These are phyloP conservation scores for Pseudorhiza aurosa DNA, from an alignment of 30 jellyfish, hydroid and myxozoan species.

Conservation along the genomic window DNA sequence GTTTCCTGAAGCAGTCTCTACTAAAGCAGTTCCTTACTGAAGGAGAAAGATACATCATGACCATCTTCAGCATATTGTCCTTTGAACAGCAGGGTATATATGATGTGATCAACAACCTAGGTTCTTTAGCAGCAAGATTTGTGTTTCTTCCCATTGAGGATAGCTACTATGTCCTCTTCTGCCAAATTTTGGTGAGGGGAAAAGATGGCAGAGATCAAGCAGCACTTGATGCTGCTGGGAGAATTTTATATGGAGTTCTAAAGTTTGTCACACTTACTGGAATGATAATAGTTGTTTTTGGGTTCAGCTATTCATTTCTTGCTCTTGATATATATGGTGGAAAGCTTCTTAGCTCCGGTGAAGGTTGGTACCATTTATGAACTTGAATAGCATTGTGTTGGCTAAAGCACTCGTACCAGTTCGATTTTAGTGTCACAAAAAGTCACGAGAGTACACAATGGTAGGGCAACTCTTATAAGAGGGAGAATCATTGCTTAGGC, in stretches of 20 bases:
- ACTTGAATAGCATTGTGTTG: too few relatives aligned
- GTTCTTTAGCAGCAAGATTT: constrained; percentile 96
- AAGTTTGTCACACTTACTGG: constrained; percentile 91
- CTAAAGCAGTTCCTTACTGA: constrained; percentile 93
- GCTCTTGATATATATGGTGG: constrained; percentile 97
- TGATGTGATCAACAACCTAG: constrained; percentile 92
- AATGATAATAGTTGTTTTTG: constrained; percentile 82
- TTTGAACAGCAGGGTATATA: constrained; percentile 91
- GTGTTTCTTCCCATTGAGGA: constrained; percentile 96
- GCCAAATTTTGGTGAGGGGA: constrained; percentile 82
- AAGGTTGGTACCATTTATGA: too few relatives aligned
- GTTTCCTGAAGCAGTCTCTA: constrained; percentile 88
- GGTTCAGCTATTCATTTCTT: constrained; percentile 82
- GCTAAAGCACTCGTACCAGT: too few relatives aligned
- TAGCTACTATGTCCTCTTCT: constrained; percentile 87
- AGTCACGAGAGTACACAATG: too few relatives aligned
- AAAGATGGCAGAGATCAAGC: constrained; percentile 12
- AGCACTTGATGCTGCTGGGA: constrained; percentile 60
- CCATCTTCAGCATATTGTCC: constrained; percentile 73
- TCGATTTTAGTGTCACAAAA: too few relatives aligned
- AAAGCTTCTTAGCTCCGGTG: constrained; percentile 76
- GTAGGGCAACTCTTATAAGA: too few relatives aligned
- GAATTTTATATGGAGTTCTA: constrained; percentile 65
- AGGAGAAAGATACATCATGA: constrained; percentile 95
- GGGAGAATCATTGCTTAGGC: too few relatives aligned